Evolutionary conservation across 35 echinoderm and acorn worm genomes (phyloP).

Genomic region (Heliocidaris tuberculata): DNA sequence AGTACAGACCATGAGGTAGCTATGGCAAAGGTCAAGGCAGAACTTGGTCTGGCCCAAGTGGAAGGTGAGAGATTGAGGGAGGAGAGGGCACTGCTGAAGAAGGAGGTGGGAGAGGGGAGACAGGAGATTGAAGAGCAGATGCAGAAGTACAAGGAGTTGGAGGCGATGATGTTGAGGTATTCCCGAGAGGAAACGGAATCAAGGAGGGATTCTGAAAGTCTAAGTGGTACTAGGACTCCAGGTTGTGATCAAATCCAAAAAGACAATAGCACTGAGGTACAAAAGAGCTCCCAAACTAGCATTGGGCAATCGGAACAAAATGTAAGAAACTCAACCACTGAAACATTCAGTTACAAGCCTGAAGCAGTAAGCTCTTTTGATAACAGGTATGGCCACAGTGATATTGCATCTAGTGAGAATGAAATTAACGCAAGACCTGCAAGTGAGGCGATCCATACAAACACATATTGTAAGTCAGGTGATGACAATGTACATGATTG

Average conservation of each 20-base stretch:
- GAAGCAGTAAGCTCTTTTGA: not conserved
- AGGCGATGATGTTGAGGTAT: not conserved
- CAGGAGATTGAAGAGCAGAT: not conserved
- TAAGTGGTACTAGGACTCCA: not conserved
- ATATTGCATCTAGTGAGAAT: not conserved
- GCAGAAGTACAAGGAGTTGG: slow-evolving; percentile 29
- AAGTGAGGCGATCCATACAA: not conserved
- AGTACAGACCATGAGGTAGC: not conserved
- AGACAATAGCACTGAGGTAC: not conserved
- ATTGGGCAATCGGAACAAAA: not conserved
- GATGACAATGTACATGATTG: not conserved
- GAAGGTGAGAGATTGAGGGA: not conserved
- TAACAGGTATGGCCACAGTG: not conserved
- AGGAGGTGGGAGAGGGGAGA: too few relatives aligned
- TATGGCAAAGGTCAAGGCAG: slow-evolving; percentile 24
- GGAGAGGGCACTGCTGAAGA: slow-evolving; percentile 12
- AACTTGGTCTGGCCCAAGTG: not conserved
- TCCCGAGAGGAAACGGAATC: not conserved
- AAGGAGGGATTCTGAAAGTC: not conserved
- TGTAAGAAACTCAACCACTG: not conserved
- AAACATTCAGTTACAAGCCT: not conserved
- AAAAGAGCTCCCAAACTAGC: not conserved
- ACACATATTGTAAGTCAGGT: not conserved
- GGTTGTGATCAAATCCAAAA: not conserved
- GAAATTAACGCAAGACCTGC: not conserved